Evolutionary conservation across 2,888 invertebrate genomes (phyloP), one percentile per base, ranked within the genome.

Genomic region (Cosmia pyralina): DNA sequence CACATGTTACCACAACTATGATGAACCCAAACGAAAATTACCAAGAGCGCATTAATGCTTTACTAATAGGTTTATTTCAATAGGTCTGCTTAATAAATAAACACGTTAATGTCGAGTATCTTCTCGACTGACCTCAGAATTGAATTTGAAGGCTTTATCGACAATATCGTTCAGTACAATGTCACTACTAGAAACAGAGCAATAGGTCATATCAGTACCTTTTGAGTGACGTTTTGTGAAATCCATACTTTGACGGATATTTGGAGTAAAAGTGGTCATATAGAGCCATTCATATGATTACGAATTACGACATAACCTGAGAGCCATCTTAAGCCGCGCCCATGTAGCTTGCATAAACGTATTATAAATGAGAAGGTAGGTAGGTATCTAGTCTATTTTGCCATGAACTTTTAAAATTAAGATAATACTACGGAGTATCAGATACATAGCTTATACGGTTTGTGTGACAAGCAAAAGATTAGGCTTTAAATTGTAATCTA

Each of bases 321-420:
- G 62, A 71, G 55, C 69, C 75, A 75, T 79, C 73, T 74, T 78
- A 10, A 52, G 83, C 79, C 83, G 62, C 83, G 13, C 73, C 79
- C 83, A 73, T 38, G 13, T 34, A 19, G 17, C 53, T 83, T 73
- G 46, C 68, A 53, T 73, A 78, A 73, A 83, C 55, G 15, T 59
- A 60, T 52, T 59, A 60, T 52, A 66, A 63, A 73, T 69, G 50
- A 22, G n/a, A n/a, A n/a, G n/a, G 59, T 69, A 67, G 67, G 59
- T 68, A 70, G 48, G 28, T 60, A 73, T 66, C 55, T 75, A 64
- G 60, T 62, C 34, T 63, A 68, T 62, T 69, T 78, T 55, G 64
- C 84, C 82, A 66, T 86, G 84, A 84, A 85, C 86, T 85, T 84
- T 74, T 63, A 57, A 46, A 72, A 75, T 77, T 34, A 72, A 76